Base-by-base conservation (phyloP, 2,888 invertebrate genomes). In the Anoncus sp. region DNA sequence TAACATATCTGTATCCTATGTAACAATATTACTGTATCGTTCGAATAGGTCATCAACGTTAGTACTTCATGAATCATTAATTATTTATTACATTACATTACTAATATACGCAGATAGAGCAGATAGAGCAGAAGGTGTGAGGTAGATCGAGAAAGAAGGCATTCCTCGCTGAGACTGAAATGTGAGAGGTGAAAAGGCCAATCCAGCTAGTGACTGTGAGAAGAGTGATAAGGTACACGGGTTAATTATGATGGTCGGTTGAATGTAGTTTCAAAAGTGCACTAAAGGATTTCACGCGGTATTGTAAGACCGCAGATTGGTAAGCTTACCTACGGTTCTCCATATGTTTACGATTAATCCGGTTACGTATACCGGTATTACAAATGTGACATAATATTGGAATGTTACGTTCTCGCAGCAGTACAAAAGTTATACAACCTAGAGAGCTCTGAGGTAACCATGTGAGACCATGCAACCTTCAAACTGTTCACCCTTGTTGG, bases 31-130 rank as follows among this genome's bases (percentile, higher is more conserved):
- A 77, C 77, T 51, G 69, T 73, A 73, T 73, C 73, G 63, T 77
- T 73, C 77, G 43, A 73, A 69, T 65, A 63, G 73, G 63, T 73
- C 67, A 59, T 77, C 77, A 73, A 69, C 73, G 77, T 77, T 69
- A 73, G 63, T 40, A 69, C 73, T 73, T 69, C 77, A 77, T 77
- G 69, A 73, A 77, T 77, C 77, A 77, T 73, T 66, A 45, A 72
- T 77, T 73, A 77, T 73, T n/a, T n/a, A n/a, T n/a, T n/a, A n/a
- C n/a, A n/a, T n/a, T n/a, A n/a, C n/a, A n/a, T n/a, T n/a, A n/a
- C n/a, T n/a, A n/a, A n/a, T 73, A 73, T 69, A 69, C 69, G 53
- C 45, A 45, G 73, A 16, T 5, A 55, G 1, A 24, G 43, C 22
- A 72, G 18, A 35, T 10, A 45, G 35, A 45, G 27, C 24, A 14